Evolutionary conservation across 1,140 invertebrate genomes (phyloP).

Genomic region (Temnothorax nylanderi): DNA sequence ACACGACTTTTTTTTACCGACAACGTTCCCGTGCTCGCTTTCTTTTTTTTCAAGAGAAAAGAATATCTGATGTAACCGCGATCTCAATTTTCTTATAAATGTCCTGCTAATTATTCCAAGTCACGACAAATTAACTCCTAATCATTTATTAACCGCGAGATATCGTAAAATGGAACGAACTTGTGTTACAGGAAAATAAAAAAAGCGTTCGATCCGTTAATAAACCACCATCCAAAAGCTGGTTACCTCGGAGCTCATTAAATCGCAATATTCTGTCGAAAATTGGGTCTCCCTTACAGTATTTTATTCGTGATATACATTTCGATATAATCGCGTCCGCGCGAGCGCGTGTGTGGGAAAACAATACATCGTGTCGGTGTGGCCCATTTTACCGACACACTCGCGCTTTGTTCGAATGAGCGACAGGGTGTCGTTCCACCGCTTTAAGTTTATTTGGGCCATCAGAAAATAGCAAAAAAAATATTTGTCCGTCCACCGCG

Average conservation of each 20-base stretch:
- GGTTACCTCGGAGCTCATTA: conserved; percentile 28
- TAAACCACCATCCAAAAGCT: background rate
- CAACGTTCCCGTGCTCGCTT: background rate
- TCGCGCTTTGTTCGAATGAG: conserved; percentile 40
- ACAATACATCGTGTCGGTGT: conserved; percentile 28
- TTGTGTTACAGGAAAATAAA: background rate
- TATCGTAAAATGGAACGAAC: background rate
- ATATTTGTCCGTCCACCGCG: background rate
- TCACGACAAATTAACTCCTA: background rate
- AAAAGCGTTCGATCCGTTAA: background rate
- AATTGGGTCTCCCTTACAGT: conserved; percentile 31
- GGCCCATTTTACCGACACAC: conserved; percentile 41
- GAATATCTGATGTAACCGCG: background rate
- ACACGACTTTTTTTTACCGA: background rate
- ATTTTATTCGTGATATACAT: conserved; percentile 43
- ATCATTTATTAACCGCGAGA: background rate
- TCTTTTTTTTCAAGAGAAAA: background rate
- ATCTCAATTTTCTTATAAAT: background rate
- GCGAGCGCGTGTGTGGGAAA: background rate
- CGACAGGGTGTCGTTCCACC: conserved; percentile 42
- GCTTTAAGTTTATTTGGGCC: conserved; percentile 46
- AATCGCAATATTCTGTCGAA: conserved; percentile 44
- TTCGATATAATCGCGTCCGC: conserved; percentile 38
- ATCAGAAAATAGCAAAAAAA: conserved; percentile 40
- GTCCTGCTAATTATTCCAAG: background rate